Evolutionary conservation across 2,888 invertebrate genomes (phyloP), one percentile per base, ranked within the genome.

Genomic region (Cryptophagus acutangulus): DNA sequence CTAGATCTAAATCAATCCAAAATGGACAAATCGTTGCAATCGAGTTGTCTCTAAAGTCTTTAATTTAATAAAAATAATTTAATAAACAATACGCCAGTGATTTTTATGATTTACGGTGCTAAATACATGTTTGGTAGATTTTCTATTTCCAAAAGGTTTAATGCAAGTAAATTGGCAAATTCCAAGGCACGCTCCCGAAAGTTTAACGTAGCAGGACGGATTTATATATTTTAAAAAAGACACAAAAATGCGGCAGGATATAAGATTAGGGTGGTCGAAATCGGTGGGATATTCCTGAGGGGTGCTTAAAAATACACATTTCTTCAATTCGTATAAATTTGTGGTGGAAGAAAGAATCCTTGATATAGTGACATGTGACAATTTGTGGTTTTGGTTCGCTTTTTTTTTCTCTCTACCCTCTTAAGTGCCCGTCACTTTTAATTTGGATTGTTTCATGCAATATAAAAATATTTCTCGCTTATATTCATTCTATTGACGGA

Each of bases 311-410:
- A 56, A 57, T 58, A 62, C 61, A 61, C 59, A 61, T 57, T 61
- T 63, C 60, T 62, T 59, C 63, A 63, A 63, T 63, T 61, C 60
- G 50, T 57, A 56, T 60, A 61, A 62, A 63, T 63, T 60, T 58
- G 52, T 45, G 38, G 38, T 48, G 38, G 42, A 48, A 36, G 42
- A 48, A 45, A 40, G 45, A 49, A 45, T 41, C 45, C 43, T 48
- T 41, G 40, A 43, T n/a, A n/a, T 40, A 46, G 52, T 62, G 62
- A 62, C 62, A 58, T 59, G 56, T 62, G 62, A 61, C 62, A 62
- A 59, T 60, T 60, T 59, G 55, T 31, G 41, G 36, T 16, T 15
- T 43, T 36, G 45, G 44, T n/a, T n/a, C n/a, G n/a, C n/a, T n/a
- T n/a, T n/a, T 17, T 36, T 36, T 36, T 25, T 36, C 17, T 51